Evolutionary conservation across 1,140 invertebrate species (phyloP).

Genomic region (Leucophenga varia): DNA sequence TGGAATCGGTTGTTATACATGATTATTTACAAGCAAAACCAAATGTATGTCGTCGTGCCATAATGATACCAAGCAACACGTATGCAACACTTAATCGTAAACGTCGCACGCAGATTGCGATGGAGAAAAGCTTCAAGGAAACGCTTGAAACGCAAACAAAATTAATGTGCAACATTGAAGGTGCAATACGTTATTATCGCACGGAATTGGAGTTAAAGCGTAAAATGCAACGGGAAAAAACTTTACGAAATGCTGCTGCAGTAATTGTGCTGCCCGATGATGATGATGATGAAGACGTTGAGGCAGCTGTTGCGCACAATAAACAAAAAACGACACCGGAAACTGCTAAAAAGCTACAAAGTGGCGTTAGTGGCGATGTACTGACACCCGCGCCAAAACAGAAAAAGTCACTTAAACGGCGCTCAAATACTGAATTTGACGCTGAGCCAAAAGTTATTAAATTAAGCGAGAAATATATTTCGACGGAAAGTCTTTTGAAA

Average conservation of each 20-base stretch:
- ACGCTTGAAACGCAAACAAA: conserved; percentile 12
- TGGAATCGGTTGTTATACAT: conserved; percentile 26
- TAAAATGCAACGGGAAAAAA: not conserved
- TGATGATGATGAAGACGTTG: conserved; percentile 28
- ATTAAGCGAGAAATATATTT: too few relatives aligned
- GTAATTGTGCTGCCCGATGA: conserved; percentile 28
- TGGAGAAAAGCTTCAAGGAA: conserved; percentile 15
- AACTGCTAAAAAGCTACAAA: too few relatives aligned
- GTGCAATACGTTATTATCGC: conserved; percentile 26
- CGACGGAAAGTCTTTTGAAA: not conserved
- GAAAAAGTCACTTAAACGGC: too few relatives aligned
- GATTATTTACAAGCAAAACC: conserved; percentile 22
- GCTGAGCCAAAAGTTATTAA: too few relatives aligned
- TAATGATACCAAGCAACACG: conserved; percentile 29
- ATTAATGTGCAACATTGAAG: conserved; percentile 18
- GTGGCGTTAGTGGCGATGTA: too few relatives aligned
- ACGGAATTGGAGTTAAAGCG: conserved; percentile 30
- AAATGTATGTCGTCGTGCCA: conserved; percentile 26
- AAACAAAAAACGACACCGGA: too few relatives aligned
- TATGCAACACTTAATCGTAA: conserved; percentile 32
- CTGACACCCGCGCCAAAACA: too few relatives aligned
- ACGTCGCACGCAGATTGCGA: conserved; percentile 4
- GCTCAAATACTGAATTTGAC: too few relatives aligned
- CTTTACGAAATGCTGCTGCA: not conserved
- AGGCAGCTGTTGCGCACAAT: too few relatives aligned